These are phyloP conservation scores for Drosophila greeni DNA, from an alignment of 2,888 invertebrate species.

Conservation along the genomic window DNA sequence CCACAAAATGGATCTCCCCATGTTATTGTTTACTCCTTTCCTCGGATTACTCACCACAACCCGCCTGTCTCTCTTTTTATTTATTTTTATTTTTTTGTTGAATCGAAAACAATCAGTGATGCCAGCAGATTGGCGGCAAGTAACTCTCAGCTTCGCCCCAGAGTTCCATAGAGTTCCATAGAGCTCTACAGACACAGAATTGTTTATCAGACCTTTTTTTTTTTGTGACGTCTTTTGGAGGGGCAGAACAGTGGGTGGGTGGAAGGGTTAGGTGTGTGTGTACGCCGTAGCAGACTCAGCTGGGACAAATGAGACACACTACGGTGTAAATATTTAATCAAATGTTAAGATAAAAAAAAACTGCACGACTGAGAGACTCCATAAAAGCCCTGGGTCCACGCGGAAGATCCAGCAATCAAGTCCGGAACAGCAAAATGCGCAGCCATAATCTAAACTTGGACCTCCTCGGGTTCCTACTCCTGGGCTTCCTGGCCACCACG, in stretches of 20 bases:
- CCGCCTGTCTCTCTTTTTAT: background rate
- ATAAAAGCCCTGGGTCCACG: conserved; percentile 45
- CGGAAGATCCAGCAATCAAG: conserved; percentile 33
- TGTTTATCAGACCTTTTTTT: conserved; percentile 14
- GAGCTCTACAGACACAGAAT: background rate
- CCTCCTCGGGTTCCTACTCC: conserved; percentile 3
- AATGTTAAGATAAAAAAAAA: conserved; percentile 46
- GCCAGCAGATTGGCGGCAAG: conserved; percentile 8
- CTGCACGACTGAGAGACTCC: conserved; percentile 6
- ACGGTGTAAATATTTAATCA: conserved; percentile 63
- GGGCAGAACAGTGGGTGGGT: background rate
- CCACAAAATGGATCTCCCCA: background rate
- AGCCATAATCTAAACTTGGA: conserved; percentile 27
- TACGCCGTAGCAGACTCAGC: conserved; percentile 8
- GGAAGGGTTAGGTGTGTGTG: too few species aligned
- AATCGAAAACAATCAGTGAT: conserved; percentile 22
- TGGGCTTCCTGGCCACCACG: conserved; percentile 30
- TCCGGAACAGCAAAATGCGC: conserved; percentile 41
- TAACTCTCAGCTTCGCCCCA: conserved; percentile 2
- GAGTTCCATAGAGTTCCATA: background rate
- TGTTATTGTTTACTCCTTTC: conserved; percentile 1
- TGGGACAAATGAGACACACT: conserved; percentile 34
- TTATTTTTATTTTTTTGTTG: too few species aligned
- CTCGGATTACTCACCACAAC: background rate
- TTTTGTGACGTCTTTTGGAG: conserved; percentile 26